Evolutionary conservation across 35 echinoderm and acorn worm genomes (phyloP), one percentile per base, ranked within the genome.

Genomic region (Nesometra sesokonis): DNA sequence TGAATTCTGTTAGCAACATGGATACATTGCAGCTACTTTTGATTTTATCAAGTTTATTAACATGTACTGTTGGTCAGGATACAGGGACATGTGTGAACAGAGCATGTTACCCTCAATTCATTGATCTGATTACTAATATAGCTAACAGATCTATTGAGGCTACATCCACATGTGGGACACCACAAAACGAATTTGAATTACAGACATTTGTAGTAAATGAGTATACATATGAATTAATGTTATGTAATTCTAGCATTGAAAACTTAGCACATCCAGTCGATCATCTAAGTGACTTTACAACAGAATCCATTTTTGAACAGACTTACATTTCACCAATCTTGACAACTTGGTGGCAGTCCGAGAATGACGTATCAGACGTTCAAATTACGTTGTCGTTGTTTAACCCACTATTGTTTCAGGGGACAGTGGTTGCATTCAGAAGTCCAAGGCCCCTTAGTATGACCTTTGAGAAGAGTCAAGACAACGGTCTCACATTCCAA

Each of bases 301-400:
- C 21, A 0, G 17, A 86, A 9, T 38, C 27, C 0, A 31, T 91
- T 11, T 77, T 90, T 34, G 87, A 82, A 32, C 40, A 80, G 8
- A 15, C 32, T 27, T 91, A 40, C 15, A 47, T 43, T 17, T 27
- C 38, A 67, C 92, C 95, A 0, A 33, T 84, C 17, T 37, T 97
- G 35, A 46, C 76, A 30, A 91, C 95, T 1, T 97, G 95, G 95
- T 97, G 95, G 95, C 95, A 97, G 84, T 97, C 95, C 13, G 79
- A 78, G 37, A 97, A 82, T 15, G 79, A 52, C 0, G 86, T 32
- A 7, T 15, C 77, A 36, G 39, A 93, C 82, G 89, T 93, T 7
- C 15, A 82, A 13, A 35, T 97, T 30, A 76, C 77, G 0, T 30
- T 93, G 1, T 77, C 81, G 17, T 78, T 97, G 19, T 89, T 86